phyloP scores from a whole-genome alignment of 2,797 vertebrate genomes.

The Halcyon smyrnensis region DNA sequence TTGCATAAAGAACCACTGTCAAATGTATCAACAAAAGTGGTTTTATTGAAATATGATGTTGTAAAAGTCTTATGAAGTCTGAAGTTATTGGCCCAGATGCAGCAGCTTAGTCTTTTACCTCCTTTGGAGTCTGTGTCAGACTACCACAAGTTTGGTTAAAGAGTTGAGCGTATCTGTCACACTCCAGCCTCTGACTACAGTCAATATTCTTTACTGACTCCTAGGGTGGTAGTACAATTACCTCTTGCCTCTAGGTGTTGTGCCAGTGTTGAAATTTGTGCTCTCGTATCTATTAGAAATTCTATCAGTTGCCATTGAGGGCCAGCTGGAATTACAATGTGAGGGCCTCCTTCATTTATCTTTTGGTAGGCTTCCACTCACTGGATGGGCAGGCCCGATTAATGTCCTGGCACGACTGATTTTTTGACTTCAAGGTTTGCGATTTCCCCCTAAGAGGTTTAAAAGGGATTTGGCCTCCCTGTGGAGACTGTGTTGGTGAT shows the following conservation, averaged over 20 bases:
- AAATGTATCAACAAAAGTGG: not conserved
- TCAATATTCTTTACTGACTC: not conserved
- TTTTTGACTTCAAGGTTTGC: not conserved
- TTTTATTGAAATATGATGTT: not conserved
- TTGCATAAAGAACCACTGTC: too few relatives aligned
- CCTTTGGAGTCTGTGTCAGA: not conserved
- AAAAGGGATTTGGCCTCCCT: not conserved
- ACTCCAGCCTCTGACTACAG: not conserved
- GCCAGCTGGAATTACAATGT: not conserved
- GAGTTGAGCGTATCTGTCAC: not conserved
- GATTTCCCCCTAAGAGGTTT: not conserved
- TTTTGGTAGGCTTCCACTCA: not conserved
- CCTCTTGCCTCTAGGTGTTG: too few relatives aligned
- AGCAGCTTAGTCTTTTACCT: not conserved
- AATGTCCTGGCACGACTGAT: not conserved
- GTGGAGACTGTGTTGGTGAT: not conserved
- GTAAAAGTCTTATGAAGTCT: not conserved
- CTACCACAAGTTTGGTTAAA: not conserved
- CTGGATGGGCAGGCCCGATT: not conserved
- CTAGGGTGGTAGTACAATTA: not conserved
- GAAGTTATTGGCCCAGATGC: fast-evolving
- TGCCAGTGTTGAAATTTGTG: not conserved
- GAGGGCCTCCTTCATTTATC: not conserved
- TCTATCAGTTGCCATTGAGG: not conserved
- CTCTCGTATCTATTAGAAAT: not conserved